phyloP scores from a whole-genome alignment of 30 jellyfish, hydroid and myxozoan genomes.

The Catostylus mosaicus region DNA sequence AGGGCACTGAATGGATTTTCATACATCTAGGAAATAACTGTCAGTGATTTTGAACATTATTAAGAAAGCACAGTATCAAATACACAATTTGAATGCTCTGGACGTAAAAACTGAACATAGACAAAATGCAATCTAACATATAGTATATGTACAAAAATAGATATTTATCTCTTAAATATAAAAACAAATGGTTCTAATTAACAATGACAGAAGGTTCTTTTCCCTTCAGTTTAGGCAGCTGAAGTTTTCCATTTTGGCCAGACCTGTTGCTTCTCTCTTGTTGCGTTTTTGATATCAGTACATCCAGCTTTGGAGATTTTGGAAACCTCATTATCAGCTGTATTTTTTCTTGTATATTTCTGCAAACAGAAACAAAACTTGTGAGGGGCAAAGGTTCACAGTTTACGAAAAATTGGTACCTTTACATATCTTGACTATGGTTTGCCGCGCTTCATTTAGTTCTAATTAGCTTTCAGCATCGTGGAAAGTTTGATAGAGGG shows the following conservation, averaged over 20 bases:
- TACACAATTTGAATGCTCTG: not conserved
- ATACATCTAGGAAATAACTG: too few relatives aligned
- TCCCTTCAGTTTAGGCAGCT: conserved; percentile 48
- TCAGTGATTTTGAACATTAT: too few relatives aligned
- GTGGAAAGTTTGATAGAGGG: too few relatives aligned
- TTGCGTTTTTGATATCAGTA: conserved; percentile 28
- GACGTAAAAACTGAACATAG: not conserved
- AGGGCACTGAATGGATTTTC: too few relatives aligned
- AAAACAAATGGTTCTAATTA: conserved; percentile 16
- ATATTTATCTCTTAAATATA: too few relatives aligned
- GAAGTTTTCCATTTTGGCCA: not conserved
- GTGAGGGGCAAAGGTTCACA: too few relatives aligned
- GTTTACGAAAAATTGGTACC: too few relatives aligned
- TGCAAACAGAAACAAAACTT: not conserved
- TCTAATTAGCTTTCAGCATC: too few relatives aligned
- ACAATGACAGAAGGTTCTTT: conserved; percentile 61
- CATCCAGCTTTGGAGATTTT: conserved; percentile 65
- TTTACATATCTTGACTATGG: too few relatives aligned
- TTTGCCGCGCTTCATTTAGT: too few relatives aligned
- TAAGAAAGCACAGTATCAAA: too few relatives aligned
- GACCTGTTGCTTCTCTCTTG: not conserved
- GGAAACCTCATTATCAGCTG: conserved; percentile 65
- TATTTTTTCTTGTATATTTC: conserved; percentile 35
- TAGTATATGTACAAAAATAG: not conserved
- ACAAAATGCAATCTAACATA: not conserved